These are phyloP conservation scores for Muraenolepis orangiensis DNA, from an alignment of 2,797 vertebrate species.

Conservation along the genomic window DNA sequence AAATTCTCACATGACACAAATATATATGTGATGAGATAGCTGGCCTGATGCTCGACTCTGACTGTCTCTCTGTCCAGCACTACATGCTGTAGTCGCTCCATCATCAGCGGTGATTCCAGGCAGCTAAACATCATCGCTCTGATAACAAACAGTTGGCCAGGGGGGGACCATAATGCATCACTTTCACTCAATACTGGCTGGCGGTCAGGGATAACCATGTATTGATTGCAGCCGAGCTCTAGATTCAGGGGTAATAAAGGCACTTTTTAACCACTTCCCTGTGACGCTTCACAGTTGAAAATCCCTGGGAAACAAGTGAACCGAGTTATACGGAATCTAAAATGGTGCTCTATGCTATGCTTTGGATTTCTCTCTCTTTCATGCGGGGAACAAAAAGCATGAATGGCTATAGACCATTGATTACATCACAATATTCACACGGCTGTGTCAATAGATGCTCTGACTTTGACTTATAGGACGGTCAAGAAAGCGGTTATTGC, in stretches of 20 bases:
- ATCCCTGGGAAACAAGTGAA: not conserved
- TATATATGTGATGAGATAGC: not conserved
- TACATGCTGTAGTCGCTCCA: conserved; percentile 4
- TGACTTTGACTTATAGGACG: not conserved
- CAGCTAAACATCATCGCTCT: not conserved
- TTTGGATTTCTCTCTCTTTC: not conserved
- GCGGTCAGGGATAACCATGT: conserved; percentile 3
- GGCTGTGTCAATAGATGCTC: not conserved
- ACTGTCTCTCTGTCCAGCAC: not conserved
- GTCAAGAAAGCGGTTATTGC: not conserved
- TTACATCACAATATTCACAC: not conserved
- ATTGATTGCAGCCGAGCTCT: conserved; percentile 6
- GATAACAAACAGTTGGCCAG: conserved; percentile 1
- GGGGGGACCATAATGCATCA: not conserved
- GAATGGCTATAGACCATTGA: not conserved
- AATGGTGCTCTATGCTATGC: not conserved
- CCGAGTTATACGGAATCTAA: not conserved
- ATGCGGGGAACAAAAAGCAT: not conserved
- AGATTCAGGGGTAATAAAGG: not conserved
- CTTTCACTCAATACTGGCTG: conserved; percentile 12
- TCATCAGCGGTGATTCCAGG: conserved; percentile 4
- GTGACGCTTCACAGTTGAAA: conserved; percentile 9
- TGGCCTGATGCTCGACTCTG: not conserved
- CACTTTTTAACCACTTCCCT: conserved; percentile 6
- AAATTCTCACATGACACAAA: not conserved